These are phyloP conservation scores for Ophioninae sp. DNA, from an alignment of 2,888 invertebrate genomes.

Conservation along the genomic window DNA sequence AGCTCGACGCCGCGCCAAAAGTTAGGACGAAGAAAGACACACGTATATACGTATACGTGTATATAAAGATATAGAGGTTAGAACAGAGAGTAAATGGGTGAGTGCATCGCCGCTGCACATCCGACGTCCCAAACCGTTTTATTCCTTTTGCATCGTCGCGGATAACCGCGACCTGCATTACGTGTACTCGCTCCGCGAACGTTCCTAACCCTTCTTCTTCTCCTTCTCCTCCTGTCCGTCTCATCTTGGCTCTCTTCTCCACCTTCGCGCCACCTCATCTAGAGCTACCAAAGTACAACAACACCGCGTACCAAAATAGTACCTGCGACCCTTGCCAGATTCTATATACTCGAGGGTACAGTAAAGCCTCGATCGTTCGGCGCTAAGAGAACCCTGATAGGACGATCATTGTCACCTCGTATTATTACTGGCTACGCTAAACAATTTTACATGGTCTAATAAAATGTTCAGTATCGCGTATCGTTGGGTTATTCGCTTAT, in stretches of 20 bases:
- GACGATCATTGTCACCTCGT: too few relatives aligned
- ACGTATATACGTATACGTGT: background rate
- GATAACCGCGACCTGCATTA: slow-evolving; percentile 77
- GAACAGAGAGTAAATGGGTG: slow-evolving; percentile 40
- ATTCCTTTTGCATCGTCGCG: slow-evolving; percentile 66
- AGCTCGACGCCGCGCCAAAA: slow-evolving; percentile 53
- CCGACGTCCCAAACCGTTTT: slow-evolving; percentile 49
- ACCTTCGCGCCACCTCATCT: slow-evolving; percentile 53
- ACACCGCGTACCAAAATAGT: slow-evolving; percentile 71
- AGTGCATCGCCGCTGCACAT: slow-evolving; percentile 51
- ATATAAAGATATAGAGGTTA: slow-evolving; percentile 19
- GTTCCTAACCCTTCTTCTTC: slow-evolving; percentile 42
- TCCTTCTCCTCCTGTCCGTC: slow-evolving; percentile 12
- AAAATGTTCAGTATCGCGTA: background rate
- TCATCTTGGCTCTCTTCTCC: slow-evolving; percentile 18
- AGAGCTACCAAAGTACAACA: slow-evolving; percentile 66
- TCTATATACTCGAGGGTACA: slow-evolving; percentile 19
- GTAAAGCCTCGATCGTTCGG: slow-evolving; percentile 1
- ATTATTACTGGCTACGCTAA: background rate
- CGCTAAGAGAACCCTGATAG: background rate
- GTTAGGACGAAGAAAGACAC: slow-evolving; percentile 31
- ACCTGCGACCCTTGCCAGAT: slow-evolving; percentile 63
- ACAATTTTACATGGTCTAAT: background rate
- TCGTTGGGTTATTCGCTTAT: background rate
- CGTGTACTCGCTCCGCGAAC: slow-evolving; percentile 62